Conservation (phyloP, 2,888 invertebrate species). For the Drosophila maculinotata region DNA sequence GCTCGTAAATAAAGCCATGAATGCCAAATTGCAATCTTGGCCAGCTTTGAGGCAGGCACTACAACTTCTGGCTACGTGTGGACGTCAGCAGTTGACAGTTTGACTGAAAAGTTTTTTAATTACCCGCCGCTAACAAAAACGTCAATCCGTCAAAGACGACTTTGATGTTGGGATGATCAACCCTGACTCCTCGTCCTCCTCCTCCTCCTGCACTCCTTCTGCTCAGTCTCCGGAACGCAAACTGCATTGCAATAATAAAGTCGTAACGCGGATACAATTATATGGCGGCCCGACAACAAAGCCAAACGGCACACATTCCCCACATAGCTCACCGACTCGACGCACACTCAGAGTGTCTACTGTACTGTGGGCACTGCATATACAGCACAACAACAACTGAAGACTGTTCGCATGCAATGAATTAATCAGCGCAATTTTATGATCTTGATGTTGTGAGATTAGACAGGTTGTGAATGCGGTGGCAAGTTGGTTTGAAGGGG, state of each 20-base stretch:
- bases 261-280: conserved; percentile 77
- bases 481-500: background rate
- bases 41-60: too few species aligned
- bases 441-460: conserved; percentile 43
- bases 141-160: conserved; percentile 46
- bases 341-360: conserved; percentile 40
- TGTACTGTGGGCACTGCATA: conserved; percentile 43
- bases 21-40: conserved; percentile 49
- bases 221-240: conserved; percentile 2
- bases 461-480: conserved; percentile 6
- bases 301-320: conserved; percentile 70
- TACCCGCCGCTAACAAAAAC: conserved; percentile 35
- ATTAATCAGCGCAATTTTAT: conserved; percentile 71
- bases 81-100: conserved; percentile 73
- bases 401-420: conserved; percentile 74
- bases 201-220: background rate
- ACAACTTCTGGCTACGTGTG: conserved; percentile 37
- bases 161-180: conserved; percentile 50
- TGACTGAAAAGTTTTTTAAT: conserved; percentile 68
- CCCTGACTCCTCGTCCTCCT: conserved; percentile 8
- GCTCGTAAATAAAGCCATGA: conserved; percentile 72
- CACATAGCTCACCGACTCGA: conserved; percentile 43
- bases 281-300: conserved; percentile 72
- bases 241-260: conserved; percentile 66
- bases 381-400: conserved; percentile 32